phyloP scores from a whole-genome alignment of 1,140 invertebrate species.

The Eurosta solidaginis region DNA sequence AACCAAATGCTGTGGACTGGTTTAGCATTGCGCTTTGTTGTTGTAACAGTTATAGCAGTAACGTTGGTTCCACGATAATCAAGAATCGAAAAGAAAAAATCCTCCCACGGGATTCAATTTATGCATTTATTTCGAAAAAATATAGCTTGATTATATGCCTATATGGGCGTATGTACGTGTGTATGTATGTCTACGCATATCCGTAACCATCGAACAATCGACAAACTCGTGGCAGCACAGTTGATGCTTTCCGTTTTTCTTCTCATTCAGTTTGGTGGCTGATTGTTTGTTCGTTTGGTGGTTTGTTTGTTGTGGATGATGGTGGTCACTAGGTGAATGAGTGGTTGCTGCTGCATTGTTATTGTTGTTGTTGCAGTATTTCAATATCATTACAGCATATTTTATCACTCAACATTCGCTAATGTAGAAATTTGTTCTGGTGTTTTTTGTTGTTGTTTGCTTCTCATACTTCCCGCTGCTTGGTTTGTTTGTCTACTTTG shows the following conservation, averaged over 20 bases:
- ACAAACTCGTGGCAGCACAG: background rate
- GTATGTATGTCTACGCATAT: no score
- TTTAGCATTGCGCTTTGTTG: background rate
- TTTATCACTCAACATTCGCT: slow-evolving; percentile 15
- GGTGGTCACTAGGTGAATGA: background rate
- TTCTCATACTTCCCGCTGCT: background rate
- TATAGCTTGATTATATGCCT: slow-evolving; percentile 31
- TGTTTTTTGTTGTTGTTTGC: slow-evolving; percentile 18
- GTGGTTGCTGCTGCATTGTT: background rate
- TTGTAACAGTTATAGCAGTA: background rate
- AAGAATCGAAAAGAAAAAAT: background rate
- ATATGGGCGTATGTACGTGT: background rate
- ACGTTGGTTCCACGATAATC: background rate
- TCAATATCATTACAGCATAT: slow-evolving; percentile 25
- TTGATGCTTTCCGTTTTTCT: background rate
- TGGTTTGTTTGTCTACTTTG: background rate
- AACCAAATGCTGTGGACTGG: background rate
- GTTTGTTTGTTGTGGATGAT: slow-evolving; percentile 22
- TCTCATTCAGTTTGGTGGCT: background rate
- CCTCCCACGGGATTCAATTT: slow-evolving; percentile 35
- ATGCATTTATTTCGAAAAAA: slow-evolving; percentile 29
- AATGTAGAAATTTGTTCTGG: slow-evolving; percentile 26
- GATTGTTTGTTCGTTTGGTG: slow-evolving; percentile 11
- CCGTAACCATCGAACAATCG: background rate
- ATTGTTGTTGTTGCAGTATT: background rate